Conservation (phyloP, 2,797 vertebrate genomes). For the Echeneis naucrates region DNA sequence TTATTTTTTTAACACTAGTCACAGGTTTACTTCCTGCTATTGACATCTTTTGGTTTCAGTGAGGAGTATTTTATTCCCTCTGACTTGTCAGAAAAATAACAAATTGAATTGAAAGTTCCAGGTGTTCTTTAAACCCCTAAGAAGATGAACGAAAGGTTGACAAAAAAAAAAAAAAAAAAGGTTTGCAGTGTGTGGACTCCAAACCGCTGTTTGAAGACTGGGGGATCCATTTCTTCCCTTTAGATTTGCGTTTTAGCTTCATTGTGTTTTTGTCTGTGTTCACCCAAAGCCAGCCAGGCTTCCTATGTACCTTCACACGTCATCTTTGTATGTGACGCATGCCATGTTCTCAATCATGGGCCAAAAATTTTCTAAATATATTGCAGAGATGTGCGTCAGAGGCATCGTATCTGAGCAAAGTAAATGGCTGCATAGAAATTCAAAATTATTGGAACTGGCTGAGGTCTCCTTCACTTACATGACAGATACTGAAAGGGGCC, state of each 20-base stretch:
- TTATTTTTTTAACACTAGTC: conserved; percentile 46
- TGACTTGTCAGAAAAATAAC: conserved; percentile 24
- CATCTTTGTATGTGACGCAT: conserved; percentile 90
- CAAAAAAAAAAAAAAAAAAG: no score
- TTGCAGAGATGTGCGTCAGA: conserved; percentile 79
- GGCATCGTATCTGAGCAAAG: conserved; percentile 53
- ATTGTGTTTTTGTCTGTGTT: conserved; percentile 57
- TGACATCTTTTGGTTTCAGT: conserved; percentile 30
- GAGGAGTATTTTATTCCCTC: conserved; percentile 23
- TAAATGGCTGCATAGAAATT: conserved; percentile 56
- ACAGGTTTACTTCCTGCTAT: conserved; percentile 22
- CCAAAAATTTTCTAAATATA: conserved; percentile 77
- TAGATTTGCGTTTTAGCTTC: conserved; percentile 52
- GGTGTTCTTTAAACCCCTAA: conserved; percentile 37
- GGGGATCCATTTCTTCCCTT: conserved; percentile 18
- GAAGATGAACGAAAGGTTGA: neutral
- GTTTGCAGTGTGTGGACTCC: conserved; percentile 28
- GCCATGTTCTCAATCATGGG: conserved; percentile 95
- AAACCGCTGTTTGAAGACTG: conserved; percentile 18
- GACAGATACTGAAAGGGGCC: conserved; percentile 40
- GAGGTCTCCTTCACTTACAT: conserved; percentile 45
- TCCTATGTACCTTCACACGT: conserved; percentile 90
- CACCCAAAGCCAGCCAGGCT: conserved; percentile 89
- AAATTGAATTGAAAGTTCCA: conserved; percentile 18
- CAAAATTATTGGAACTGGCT: conserved; percentile 42